Base-by-base conservation (phyloP, 2,888 invertebrate genomes). In the Microdon myrmicae region DNA sequence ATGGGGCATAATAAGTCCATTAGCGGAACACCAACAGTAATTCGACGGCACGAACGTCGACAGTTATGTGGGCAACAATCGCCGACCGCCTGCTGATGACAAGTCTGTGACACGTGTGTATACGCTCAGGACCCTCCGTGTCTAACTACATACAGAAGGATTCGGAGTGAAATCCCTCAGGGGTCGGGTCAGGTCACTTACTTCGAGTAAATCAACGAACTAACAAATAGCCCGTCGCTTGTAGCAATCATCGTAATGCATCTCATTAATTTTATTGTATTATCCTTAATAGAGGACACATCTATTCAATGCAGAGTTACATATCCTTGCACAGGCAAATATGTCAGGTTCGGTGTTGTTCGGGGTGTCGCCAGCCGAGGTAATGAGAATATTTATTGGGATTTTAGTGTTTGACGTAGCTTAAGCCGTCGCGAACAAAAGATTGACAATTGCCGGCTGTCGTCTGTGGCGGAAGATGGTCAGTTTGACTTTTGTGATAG, bases 231-330 rank as follows among this genome's bases (percentile, higher is more conserved):
- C 51, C 38, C 37, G 51, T 32, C 51, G 56, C 35, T 51, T 58
- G 51, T 51, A 56, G 41, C 58, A 64, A 64, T 64, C 64, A 53
- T 64, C 37, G 58, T 64, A 64, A 64, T 64, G 64, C 64, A 64
- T 64, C 64, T 64, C 56, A 64, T 64, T 64, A 64, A 47, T 64
- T 64, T 64, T 58, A 64, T n/a, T n/a, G n/a, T n/a, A n/a, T 64
- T 56, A 58, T 53, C 47, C 37, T 53, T 58, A 53, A 39, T 49
- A 31, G 44, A 22, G 16, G 35, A n/a, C 7, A 35, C 19, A 22
- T 9, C 17, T 17, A 20, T 31, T 19, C 6, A 9, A n/a, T 19
- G 19, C 13, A 17, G n/a, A 10, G 26, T 28, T 9, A 25, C 8
- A 6, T 8, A 25, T n/a, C 9, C 34, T 22, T 12, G 8, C 34